Percentiles rank a stretch among this genome's conserved stretches.
phyloP scores from a whole-genome alignment of 1,140 invertebrate species.

The Drosophila pectinifera region DNA sequence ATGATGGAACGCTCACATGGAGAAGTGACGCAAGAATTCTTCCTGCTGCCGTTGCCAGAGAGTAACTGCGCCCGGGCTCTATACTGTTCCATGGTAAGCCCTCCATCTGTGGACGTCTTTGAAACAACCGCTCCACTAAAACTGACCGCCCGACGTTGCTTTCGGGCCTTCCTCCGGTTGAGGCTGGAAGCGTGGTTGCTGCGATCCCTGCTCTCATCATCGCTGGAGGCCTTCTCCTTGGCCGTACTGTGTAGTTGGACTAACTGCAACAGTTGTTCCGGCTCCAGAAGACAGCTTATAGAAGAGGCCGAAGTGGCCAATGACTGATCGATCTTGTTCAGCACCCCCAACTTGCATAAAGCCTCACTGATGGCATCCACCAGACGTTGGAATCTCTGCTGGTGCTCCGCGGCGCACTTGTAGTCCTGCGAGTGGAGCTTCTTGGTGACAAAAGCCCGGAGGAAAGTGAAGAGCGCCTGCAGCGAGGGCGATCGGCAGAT shows the following conservation, averaged over 20 bases:
- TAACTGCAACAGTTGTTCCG: conserved; percentile 68
- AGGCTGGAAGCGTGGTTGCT: conserved; percentile 61
- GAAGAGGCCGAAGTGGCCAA: conserved; percentile 23
- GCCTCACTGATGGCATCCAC: conserved; percentile 73
- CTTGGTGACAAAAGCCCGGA: conserved; percentile 74
- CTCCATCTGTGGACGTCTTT: conserved; percentile 10
- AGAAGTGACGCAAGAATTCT: not conserved
- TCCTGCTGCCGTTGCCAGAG: conserved; percentile 5
- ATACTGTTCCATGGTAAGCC: conserved; percentile 45
- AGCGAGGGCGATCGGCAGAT: conserved; percentile 66
- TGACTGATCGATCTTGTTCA: conserved; percentile 74
- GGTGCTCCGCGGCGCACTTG: conserved; percentile 54
- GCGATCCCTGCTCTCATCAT: conserved; percentile 77
- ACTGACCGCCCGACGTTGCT: conserved; percentile 64
- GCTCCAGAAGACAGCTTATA: conserved; percentile 47
- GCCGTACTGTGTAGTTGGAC: conserved; percentile 65
- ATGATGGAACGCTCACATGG: conserved; percentile 66
- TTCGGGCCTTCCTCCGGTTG: conserved; percentile 65
- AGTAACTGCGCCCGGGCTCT: conserved; percentile 31
- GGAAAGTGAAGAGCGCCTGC: conserved; percentile 64
- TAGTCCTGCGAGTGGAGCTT: conserved; percentile 78
- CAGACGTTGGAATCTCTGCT: conserved; percentile 64
- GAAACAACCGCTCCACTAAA: conserved; percentile 56
- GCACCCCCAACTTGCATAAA: conserved; percentile 71
- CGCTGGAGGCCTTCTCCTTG: conserved; percentile 72